Evolutionary conservation across 2,888 invertebrate genomes (phyloP).

Genomic region (Oligia fasciuncula): DNA sequence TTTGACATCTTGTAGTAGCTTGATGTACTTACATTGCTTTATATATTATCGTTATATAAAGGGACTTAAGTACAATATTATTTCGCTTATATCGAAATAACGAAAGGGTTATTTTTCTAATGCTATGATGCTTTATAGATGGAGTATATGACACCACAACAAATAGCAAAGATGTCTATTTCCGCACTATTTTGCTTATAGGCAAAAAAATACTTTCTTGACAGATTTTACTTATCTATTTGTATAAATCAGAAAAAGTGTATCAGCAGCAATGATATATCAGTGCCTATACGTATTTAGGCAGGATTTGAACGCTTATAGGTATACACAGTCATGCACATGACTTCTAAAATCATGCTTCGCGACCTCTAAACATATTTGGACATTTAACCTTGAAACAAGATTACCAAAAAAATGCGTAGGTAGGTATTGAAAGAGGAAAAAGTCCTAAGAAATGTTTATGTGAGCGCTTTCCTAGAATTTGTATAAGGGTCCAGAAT

Average conservation of each 20-base stretch:
- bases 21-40: too few species aligned
- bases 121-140: too few species aligned
- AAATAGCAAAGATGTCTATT: neutral
- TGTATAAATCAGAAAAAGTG: neutral
- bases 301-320: neutral
- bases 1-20: too few species aligned
- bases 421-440: conserved; percentile 63
- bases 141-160: neutral
- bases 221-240: neutral
- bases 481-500: conserved; percentile 31
- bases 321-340: neutral
- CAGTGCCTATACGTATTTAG: neutral
- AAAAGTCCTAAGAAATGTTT: conserved; percentile 54
- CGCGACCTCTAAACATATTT: conserved; percentile 30
- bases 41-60: neutral
- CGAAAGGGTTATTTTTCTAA: neutral
- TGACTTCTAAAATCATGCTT: conserved; percentile 18
- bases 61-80: neutral
- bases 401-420: conserved; percentile 40
- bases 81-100: neutral
- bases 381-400: conserved; percentile 45
- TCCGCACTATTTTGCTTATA: too few species aligned
- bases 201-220: neutral
- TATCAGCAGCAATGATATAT: neutral
- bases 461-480: conserved; percentile 61